Evolutionary conservation across 2,888 invertebrate species (phyloP).

Genomic region (Apoda limacodes): DNA sequence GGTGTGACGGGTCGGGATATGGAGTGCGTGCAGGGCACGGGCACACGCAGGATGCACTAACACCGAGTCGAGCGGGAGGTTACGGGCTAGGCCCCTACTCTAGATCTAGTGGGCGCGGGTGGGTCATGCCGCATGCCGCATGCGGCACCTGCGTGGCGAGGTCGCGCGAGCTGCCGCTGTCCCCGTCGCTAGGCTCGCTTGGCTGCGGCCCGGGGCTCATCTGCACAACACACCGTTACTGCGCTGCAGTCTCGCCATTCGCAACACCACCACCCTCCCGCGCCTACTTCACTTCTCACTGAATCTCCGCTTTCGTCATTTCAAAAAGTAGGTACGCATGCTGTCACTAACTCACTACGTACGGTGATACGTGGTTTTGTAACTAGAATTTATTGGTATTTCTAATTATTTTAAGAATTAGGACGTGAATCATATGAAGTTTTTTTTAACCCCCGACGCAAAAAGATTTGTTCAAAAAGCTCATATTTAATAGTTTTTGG

Average conservation of each 20-base stretch:
- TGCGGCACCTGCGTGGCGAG: conserved; percentile 61
- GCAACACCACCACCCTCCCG: conserved; percentile 35
- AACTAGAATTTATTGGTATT: no score
- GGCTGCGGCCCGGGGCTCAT: conserved; percentile 65
- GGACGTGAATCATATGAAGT: no score
- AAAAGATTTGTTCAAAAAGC: no score
- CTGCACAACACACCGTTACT: conserved; percentile 66
- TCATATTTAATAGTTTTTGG: no score
- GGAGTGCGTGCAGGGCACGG: conserved; percentile 31
- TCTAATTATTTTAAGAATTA: no score
- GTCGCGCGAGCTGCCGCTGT: conserved; percentile 55
- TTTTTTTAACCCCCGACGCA: no score
- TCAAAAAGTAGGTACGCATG: no score
- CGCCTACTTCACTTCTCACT: conserved; percentile 65
- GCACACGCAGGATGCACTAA: conserved; percentile 59
- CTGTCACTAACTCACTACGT: no score
- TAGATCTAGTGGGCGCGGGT: conserved; percentile 35
- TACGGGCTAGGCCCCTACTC: conserved; percentile 61
- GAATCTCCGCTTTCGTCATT: conserved; percentile 60
- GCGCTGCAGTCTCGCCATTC: conserved; percentile 35
- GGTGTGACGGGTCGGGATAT: conserved; percentile 38
- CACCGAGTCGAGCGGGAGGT: conserved; percentile 51
- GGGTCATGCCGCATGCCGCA: no score
- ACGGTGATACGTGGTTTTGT: no score
- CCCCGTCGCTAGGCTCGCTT: conserved; percentile 53